Conservation (phyloP, 2,888 invertebrate species). For the Trissolcus japonicus region DNA sequence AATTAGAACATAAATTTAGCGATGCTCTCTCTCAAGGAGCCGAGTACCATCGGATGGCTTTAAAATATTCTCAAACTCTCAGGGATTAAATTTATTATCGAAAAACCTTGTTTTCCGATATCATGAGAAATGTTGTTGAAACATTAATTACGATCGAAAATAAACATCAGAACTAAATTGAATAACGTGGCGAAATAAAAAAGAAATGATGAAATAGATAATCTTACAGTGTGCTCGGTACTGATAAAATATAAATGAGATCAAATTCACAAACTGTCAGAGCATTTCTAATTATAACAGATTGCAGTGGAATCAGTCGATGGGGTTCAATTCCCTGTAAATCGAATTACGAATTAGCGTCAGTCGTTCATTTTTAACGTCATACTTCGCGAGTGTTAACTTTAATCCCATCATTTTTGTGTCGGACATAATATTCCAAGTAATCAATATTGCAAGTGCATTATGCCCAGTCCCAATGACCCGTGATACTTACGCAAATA, state of each 20-base stretch:
- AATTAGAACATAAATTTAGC: constrained; percentile 45
- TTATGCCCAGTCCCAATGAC: constrained; percentile 12
- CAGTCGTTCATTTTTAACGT: constrained; percentile 36
- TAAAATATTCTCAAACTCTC: constrained; percentile 48
- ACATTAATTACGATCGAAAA: constrained; percentile 5
- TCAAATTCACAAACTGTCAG: constrained; percentile 25
- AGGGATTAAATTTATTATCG: constrained; percentile 52
- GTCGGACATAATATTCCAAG: constrained; percentile 37
- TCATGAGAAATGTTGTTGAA: constrained; percentile 26
- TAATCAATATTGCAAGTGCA: constrained; percentile 29
- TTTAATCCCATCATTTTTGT: constrained; percentile 44
- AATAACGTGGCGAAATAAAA: not conserved
- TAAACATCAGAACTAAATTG: not conserved
- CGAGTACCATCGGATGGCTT: constrained; percentile 24
- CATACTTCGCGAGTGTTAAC: constrained; percentile 31
- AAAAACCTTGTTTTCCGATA: constrained; percentile 45
- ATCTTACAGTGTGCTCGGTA: constrained; percentile 1
- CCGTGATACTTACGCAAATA: not conserved
- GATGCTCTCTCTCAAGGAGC: constrained; percentile 31
- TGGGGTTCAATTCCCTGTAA: constrained; percentile 18
- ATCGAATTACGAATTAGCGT: constrained; percentile 35
- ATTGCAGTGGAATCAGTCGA: constrained; percentile 27
- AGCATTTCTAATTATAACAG: constrained; percentile 35
- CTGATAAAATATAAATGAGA: constrained; percentile 18
- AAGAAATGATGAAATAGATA: not conserved